Percentiles rank a stretch among this genome's conserved stretches.
These are phyloP conservation scores for Agrotis clavis DNA, from an alignment of 2,888 invertebrate species.

Conservation along the genomic window DNA sequence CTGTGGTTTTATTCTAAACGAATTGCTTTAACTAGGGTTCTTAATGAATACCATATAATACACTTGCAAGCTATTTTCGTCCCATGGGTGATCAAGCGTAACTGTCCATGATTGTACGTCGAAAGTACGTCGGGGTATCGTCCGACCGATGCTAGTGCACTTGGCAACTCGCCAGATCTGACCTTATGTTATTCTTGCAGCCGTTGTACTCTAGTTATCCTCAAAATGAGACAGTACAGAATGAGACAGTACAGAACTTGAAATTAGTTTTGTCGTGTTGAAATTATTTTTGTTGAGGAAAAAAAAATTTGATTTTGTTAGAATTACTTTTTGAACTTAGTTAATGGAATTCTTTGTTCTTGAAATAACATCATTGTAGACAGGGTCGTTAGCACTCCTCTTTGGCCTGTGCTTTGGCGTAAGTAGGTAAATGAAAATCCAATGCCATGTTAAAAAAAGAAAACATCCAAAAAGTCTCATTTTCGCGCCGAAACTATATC, in stretches of 20 bases:
- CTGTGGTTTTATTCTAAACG: not conserved
- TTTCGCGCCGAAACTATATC: not conserved
- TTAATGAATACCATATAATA: not conserved
- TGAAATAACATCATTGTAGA: too few species aligned
- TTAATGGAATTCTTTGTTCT: not conserved
- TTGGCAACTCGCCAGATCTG: slow-evolving; percentile 43
- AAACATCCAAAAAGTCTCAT: not conserved
- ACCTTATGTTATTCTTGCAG: slow-evolving; percentile 48
- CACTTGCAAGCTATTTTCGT: not conserved
- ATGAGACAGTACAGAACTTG: slow-evolving; percentile 15
- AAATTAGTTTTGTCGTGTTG: slow-evolving; percentile 16
- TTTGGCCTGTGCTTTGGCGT: too few species aligned
- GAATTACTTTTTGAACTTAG: not conserved
- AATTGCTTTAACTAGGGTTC: not conserved
- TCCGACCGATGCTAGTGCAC: slow-evolving; percentile 41
- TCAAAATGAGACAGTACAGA: slow-evolving; percentile 20
- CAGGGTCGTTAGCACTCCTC: not conserved
- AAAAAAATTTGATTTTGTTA: not conserved
- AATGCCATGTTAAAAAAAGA: not conserved
- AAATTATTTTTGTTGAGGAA: not conserved
- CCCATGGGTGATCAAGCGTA: not conserved
- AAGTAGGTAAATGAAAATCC: not conserved
- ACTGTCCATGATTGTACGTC: slow-evolving; percentile 6
- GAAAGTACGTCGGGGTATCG: slow-evolving; percentile 34
- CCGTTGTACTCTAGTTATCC: slow-evolving; percentile 16